Evolutionary conservation across 2,797 vertebrate genomes (phyloP), one percentile per base, ranked within the genome.

Genomic region (Channa striata): DNA sequence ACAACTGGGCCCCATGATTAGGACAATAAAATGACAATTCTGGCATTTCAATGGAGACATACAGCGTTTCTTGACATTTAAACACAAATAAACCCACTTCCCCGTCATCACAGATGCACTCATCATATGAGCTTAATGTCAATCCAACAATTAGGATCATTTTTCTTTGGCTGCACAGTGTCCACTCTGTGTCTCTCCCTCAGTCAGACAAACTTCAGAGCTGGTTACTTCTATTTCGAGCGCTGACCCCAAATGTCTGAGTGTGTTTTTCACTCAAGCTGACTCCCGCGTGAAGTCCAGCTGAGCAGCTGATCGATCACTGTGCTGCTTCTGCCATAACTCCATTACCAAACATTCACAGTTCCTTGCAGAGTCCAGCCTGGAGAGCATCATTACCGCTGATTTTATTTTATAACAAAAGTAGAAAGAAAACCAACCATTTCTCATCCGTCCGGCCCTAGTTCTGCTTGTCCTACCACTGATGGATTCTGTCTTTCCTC

Each of bases 361-460:
- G 17, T 30, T 57, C 17, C 13, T 63, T 33, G 60, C 2, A 68
- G 46, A 54, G 52, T 50, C 7, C 20, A 52, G 40, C 17, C 21
- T 52, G 47, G 36, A 71, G 44, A 72, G 36, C 50, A 37, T 42
- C 75, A 48, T 78, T 21, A 64, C 63, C 50, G 54, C 72, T 72
- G 79, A 74, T 67, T 30, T 30, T 30, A 71, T 75, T 60, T 76
- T 47, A 81, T 68, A 67, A 71, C 63, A 78, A 11, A 51, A 59
- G 40, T 14, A 68, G 56, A 76, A 16, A 20, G 11, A 21, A 70
- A 51, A 61, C 54, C 0, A 53, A 6, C 40, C 17, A 44, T 46
- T 20, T 20, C 20, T 46, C 44, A 20, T 11, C n/a, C 11, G 4
- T 20, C 44, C 44, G 20, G 19, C 44, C n/a, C 43, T 30, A 3